These are phyloP conservation scores for Riparia riparia DNA, from an alignment of 2,113 vertebrate genomes.

Conservation along the genomic window DNA sequence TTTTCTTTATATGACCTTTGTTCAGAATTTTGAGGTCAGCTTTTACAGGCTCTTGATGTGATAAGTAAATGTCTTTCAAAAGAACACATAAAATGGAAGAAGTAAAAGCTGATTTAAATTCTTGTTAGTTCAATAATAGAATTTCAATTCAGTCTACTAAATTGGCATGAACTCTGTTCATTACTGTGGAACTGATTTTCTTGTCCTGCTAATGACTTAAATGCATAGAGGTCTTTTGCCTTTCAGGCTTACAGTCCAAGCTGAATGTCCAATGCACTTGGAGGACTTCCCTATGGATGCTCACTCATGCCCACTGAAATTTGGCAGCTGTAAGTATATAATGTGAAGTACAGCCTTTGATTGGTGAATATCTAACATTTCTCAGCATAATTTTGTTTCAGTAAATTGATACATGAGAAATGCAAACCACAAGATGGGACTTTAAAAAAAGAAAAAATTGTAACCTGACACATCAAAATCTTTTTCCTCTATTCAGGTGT, in stretches of 20 bases:
- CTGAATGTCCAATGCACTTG: slow-evolving; percentile 98
- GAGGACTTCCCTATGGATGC: slow-evolving; percentile 99
- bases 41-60: slow-evolving; percentile 26
- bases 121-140: slow-evolving; percentile 36
- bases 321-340: slow-evolving; percentile 97
- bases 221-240: slow-evolving; percentile 49
- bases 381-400: not conserved
- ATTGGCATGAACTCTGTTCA: not conserved
- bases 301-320: slow-evolving; percentile 97
- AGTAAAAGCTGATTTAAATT: slow-evolving; percentile 26
- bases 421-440: not conserved
- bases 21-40: slow-evolving; percentile 17
- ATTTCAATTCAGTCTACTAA: slow-evolving; percentile 2
- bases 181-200: slow-evolving; percentile 50
- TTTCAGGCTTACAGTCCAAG: slow-evolving; percentile 97
- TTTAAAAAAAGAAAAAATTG: not conserved
- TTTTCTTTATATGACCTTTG: slow-evolving; percentile 4
- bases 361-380: not conserved
- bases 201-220: slow-evolving; percentile 56
- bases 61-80: slow-evolving; percentile 42
- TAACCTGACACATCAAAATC: not conserved
- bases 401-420: not conserved
- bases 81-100: slow-evolving; percentile 10
- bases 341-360: not conserved
- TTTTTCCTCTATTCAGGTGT: not conserved